Conservation (phyloP, 2,888 invertebrate genomes). For the Cancer borealis region DNA sequence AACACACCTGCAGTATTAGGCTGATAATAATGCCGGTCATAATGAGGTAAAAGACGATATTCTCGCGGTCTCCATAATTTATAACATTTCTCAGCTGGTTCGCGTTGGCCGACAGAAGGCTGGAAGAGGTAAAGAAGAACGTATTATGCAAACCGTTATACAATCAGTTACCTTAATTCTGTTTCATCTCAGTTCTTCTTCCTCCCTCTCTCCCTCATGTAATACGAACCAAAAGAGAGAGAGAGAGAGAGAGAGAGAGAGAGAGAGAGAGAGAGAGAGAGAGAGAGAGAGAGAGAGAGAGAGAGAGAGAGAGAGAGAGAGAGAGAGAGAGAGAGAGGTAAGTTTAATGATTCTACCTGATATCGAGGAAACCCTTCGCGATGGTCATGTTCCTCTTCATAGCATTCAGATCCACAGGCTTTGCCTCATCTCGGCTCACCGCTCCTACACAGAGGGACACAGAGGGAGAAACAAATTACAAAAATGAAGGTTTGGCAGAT, state of each 20-base stretch:
- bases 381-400: conserved; percentile 77
- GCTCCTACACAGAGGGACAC: not conserved
- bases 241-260: not conserved
- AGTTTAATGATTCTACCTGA: conserved; percentile 50
- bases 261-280: conserved; percentile 1
- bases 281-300: conserved; percentile 54
- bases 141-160: not conserved
- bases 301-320: conserved; percentile 32
- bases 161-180: not conserved
- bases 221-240: not conserved
- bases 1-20: conserved; percentile 69
- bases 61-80: conserved; percentile 63
- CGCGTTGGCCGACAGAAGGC: conserved; percentile 75
- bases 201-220: not conserved
- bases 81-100: conserved; percentile 73
- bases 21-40: conserved; percentile 67
- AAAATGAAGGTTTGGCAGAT: not conserved
- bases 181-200: not conserved
- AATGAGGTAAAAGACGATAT: conserved; percentile 63
- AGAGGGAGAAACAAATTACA: not conserved
- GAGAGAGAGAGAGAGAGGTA: not conserved
- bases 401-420: conserved; percentile 63
- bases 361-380: conserved; percentile 76
- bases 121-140: not conserved
- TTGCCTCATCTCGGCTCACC: no score